Percentiles rank a stretch among this genome's conserved stretches.
These are phyloP conservation scores for Beaufortia kweichowensis DNA, from an alignment of 2,113 vertebrate genomes.

Conservation along the genomic window DNA sequence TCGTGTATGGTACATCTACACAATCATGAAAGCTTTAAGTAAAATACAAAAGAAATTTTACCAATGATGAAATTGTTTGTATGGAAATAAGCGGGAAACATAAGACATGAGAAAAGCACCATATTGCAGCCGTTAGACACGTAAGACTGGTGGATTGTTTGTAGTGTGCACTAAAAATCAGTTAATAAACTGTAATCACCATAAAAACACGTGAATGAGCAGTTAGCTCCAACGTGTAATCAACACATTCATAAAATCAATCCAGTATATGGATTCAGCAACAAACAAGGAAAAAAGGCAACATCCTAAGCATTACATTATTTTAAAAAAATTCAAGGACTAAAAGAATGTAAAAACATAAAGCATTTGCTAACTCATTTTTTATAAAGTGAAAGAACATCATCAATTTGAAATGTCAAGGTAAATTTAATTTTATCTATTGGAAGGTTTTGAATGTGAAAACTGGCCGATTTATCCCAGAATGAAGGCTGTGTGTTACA, in stretches of 20 bases:
- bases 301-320: too few relatives aligned
- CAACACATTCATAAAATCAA: too few relatives aligned
- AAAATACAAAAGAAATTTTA: background rate
- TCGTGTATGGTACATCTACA: conserved; percentile 6
- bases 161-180: background rate
- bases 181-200: conserved; percentile 9
- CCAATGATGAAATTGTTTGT: background rate
- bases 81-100: conserved; percentile 15
- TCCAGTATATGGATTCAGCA: background rate
- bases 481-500: too few relatives aligned
- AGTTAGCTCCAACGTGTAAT: background rate
- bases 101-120: conserved; percentile 19
- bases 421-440: too few relatives aligned
- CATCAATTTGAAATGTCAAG: background rate
- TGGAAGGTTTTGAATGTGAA: too few relatives aligned
- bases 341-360: background rate
- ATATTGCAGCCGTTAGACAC: conserved; percentile 20
- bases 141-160: background rate
- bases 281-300: background rate
- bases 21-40: conserved; percentile 38
- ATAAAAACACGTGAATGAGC: background rate
- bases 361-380: too few relatives aligned
- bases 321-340: background rate
- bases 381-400: background rate
- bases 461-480: background rate